Evolutionary conservation across 2,888 invertebrate species (phyloP).

Genomic region (Onthophagus sagittarius): DNA sequence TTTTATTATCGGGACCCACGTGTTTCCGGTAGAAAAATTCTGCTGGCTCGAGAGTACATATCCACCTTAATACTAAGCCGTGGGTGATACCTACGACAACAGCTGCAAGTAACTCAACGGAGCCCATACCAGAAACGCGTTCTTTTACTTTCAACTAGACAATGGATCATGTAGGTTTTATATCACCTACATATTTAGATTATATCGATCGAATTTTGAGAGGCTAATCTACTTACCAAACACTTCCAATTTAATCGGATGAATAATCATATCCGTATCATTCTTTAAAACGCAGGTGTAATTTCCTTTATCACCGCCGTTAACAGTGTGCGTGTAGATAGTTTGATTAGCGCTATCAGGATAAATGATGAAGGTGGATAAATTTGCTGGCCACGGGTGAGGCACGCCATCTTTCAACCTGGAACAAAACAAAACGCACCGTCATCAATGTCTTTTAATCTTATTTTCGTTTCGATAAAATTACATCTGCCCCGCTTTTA

Average conservation of each 20-base stretch:
- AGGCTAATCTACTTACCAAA: slow-evolving; percentile 55
- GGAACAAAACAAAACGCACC: slow-evolving; percentile 36
- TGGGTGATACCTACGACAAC: neutral
- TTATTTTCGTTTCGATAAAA: no score
- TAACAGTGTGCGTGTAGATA: slow-evolving; percentile 63
- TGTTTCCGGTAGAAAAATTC: neutral
- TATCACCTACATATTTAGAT: neutral
- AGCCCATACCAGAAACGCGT: neutral
- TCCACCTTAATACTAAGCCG: neutral
- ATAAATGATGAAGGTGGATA: slow-evolving; percentile 69
- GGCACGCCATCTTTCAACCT: slow-evolving; percentile 74
- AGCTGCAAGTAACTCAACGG: neutral
- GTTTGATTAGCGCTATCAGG: slow-evolving; percentile 78
- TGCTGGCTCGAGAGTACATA: neutral
- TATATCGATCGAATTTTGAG: no score
- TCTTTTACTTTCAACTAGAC: neutral
- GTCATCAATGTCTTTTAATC: neutral
- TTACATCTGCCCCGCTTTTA: no score
- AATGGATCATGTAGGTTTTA: neutral
- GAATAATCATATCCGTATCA: slow-evolving; percentile 62
- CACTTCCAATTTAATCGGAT: slow-evolving; percentile 62
- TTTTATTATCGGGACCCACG: neutral
- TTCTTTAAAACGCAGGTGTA: slow-evolving; percentile 72
- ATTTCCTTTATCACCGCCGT: slow-evolving; percentile 65
- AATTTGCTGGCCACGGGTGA: slow-evolving; percentile 72